Base-by-base conservation (phyloP, 2,888 invertebrate species). In the Drosophila greeni region DNA sequence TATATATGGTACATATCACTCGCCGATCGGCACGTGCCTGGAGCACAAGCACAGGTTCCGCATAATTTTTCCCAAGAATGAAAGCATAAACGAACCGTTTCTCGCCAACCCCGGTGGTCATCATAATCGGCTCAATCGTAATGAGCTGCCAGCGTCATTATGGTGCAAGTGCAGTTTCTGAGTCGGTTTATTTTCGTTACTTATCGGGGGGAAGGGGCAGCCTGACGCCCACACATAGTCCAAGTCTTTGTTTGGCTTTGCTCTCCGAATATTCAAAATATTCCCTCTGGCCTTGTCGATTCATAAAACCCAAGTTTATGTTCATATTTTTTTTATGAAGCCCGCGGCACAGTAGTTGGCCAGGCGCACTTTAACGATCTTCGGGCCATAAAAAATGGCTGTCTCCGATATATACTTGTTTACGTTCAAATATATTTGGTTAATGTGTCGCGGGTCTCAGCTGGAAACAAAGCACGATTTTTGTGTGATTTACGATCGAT, bases 61-160 rank as follows among this genome's bases (percentile, higher is more conserved):
- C 79, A 84, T 82, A 76, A 79, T 79, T 76, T 80, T 80, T 80
- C 84, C 65, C 70, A 66, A 70, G 79, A 80, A 80, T 80, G 84
- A 80, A 80, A 80, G 73, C 82, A 80, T 80, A 80, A 80, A 80
- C 79, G 79, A 74, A 74, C 56, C 79, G 76, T 76, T 76, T 65
- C 60, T 57, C 64, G 42, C 67, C 74, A 47, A 73, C 66, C 70
- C 75, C 62, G 80, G 84, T 80, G 80, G 80, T 59, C 79, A 72
- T 60, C 47, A 42, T 60, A 60, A 68, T 67, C 43, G 39, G 24
- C 60, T 61, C n/a, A 31, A 66, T 60, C 61, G 36, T 31, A 23
- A 65, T 42, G 24, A 53, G 29, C 34, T 45, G 36, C 23, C 20
- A 33, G 33, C 51, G 26, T 31, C 45, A 53, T 24, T 29, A 34